Conservation (phyloP, 2,888 invertebrate species). For the Artemia sinica region DNA sequence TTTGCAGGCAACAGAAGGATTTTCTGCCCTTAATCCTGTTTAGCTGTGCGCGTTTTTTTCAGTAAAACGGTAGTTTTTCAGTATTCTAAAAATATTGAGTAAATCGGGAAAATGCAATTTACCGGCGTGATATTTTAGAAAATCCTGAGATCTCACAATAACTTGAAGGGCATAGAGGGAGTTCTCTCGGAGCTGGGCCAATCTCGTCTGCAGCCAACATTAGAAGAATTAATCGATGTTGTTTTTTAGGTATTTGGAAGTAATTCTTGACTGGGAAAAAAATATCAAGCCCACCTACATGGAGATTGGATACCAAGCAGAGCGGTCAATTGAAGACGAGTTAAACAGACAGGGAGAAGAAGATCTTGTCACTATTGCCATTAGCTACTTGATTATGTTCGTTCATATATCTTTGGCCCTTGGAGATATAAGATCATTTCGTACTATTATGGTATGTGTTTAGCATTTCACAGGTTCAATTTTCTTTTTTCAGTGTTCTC, state of each 20-base stretch:
- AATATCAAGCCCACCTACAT: slow-evolving; percentile 47
- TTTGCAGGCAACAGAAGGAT: no score
- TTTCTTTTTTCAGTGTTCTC: no score
- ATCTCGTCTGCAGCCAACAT: slow-evolving; percentile 22
- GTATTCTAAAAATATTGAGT: no score
- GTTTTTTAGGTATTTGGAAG: slow-evolving; percentile 43
- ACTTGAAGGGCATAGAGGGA: no score
- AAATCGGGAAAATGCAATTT: no score
- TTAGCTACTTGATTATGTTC: slow-evolving; percentile 86
- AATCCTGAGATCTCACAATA: no score
- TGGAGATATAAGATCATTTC: slow-evolving; percentile 42
- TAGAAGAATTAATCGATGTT: not conserved
- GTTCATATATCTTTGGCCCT: slow-evolving; percentile 68
- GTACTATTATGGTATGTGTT: not conserved
- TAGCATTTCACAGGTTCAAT: not conserved
- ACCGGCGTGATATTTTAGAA: no score
- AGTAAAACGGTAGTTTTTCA: no score
- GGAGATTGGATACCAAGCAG: slow-evolving; percentile 69
- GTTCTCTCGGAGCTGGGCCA: not conserved
- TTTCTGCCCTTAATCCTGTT: no score
- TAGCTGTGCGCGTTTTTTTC: no score
- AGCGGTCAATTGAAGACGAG: slow-evolving; percentile 90
- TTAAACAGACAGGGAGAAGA: slow-evolving; percentile 65
- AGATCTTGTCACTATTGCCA: slow-evolving; percentile 61
- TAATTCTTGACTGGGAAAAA: slow-evolving; percentile 58